phyloP scores from a whole-genome alignment of 2,797 vertebrate genomes.

The Forpus xanthops region DNA sequence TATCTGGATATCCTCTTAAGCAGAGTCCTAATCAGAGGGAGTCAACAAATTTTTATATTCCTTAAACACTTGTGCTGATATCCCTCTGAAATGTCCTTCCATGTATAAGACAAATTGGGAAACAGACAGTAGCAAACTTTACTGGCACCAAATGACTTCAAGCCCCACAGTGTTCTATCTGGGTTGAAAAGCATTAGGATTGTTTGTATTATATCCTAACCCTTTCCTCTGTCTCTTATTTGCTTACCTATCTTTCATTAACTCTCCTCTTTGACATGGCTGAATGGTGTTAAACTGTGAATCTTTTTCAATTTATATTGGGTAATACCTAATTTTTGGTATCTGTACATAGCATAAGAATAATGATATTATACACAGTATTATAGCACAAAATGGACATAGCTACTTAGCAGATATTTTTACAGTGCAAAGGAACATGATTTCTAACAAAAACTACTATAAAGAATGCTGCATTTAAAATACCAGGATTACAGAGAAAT shows the following conservation, averaged over 20 bases:
- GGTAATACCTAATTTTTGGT: neutral
- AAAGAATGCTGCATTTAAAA: neutral
- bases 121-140: neutral
- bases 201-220: neutral
- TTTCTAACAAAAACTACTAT: neutral
- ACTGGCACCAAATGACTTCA: neutral
- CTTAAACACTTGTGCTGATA: neutral
- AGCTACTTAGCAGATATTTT: neutral
- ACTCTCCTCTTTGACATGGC: neutral
- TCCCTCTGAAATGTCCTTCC: neutral
- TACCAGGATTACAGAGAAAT: neutral
- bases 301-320: neutral
- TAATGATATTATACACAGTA: neutral
- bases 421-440: neutral
- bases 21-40: neutral
- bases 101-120: neutral
- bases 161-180: neutral
- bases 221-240: neutral
- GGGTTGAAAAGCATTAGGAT: neutral
- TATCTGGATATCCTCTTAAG: neutral
- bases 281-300: neutral
- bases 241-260: neutral
- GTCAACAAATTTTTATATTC: neutral
- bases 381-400: neutral
- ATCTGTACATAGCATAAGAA: neutral